Percentiles rank a stretch among this genome's conserved stretches.
These are phyloP conservation scores for Limnephilus auricula DNA, from an alignment of 2,888 invertebrate species.

Conservation along the genomic window DNA sequence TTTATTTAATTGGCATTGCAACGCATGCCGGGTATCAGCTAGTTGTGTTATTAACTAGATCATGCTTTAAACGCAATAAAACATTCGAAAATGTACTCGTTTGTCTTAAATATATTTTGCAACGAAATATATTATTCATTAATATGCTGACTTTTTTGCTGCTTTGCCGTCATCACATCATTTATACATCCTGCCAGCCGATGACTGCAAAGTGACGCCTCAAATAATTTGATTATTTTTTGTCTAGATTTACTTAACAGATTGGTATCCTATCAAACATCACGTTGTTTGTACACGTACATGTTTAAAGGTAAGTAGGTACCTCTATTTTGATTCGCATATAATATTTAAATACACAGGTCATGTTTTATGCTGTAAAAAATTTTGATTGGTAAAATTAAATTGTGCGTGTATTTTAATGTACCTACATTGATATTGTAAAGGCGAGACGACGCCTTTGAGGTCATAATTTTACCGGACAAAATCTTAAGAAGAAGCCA, in stretches of 20 bases:
- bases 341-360: background rate
- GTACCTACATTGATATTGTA: background rate
- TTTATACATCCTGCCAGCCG: background rate
- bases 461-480: background rate
- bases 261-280: background rate
- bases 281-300: background rate
- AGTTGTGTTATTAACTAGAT: too few species aligned
- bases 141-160: background rate
- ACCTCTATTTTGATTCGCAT: background rate
- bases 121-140: background rate
- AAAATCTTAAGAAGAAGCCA: background rate
- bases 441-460: background rate
- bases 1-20: too few species aligned
- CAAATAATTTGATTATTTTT: background rate
- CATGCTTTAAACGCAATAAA: too few species aligned
- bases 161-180: background rate
- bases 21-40: too few species aligned
- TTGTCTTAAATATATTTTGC: too few species aligned
- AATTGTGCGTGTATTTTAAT: background rate
- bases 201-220: background rate
- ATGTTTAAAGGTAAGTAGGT: background rate
- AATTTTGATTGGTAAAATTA: background rate
- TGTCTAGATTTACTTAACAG: background rate
- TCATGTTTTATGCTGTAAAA: background rate
- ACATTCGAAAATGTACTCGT: too few species aligned